phyloP scores from a whole-genome alignment of 2,888 invertebrate species.

The Lithodes maja region DNA sequence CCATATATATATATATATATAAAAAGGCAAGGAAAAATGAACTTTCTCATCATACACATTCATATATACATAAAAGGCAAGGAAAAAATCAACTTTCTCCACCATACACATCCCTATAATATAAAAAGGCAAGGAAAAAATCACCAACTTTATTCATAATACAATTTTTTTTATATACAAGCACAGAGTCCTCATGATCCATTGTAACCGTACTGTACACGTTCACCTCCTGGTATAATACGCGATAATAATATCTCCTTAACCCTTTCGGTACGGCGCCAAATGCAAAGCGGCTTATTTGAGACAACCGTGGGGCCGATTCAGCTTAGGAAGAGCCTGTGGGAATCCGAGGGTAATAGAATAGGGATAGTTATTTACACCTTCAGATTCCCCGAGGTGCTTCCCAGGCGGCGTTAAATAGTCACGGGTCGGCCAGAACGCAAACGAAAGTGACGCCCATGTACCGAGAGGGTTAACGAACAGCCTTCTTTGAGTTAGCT shows the following conservation, averaged over 20 bases:
- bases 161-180: slow-evolving; percentile 67
- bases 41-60: slow-evolving; percentile 20
- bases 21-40: too few species aligned
- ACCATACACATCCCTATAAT: background rate
- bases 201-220: slow-evolving; percentile 62
- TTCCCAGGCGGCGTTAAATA: too few species aligned
- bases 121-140: slow-evolving; percentile 64
- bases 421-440: too few species aligned
- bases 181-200: slow-evolving; percentile 53
- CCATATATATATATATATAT: too few species aligned
- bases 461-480: background rate
- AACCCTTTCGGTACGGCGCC: too few species aligned
- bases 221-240: slow-evolving; percentile 45
- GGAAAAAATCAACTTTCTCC: background rate
- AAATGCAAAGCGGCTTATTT: too few species aligned
- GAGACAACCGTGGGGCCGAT: too few species aligned
- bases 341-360: too few species aligned
- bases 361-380: too few species aligned
- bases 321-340: too few species aligned
- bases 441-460: too few species aligned
- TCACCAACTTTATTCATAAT: slow-evolving; percentile 67
- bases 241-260: slow-evolving; percentile 34
- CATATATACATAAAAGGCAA: background rate
- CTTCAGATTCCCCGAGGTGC: too few species aligned
- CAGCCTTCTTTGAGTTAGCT: slow-evolving; percentile 55